Evolutionary conservation across 2,113 vertebrate species (phyloP).

Genomic region (Corythornis cristatus): DNA sequence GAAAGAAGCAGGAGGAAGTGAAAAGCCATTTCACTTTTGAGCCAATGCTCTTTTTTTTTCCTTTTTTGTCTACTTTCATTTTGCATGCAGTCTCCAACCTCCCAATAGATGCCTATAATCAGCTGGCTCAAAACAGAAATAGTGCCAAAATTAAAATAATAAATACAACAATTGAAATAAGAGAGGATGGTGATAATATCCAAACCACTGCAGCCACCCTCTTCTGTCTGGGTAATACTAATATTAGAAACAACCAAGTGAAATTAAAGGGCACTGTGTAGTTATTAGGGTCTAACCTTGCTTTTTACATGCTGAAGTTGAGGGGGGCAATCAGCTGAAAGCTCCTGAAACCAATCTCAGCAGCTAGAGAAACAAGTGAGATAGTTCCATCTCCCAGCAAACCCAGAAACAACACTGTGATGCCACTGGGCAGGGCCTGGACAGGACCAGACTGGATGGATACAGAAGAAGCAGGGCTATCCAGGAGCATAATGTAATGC

Average conservation of each 20-base stretch:
- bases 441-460: neutral
- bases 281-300: neutral
- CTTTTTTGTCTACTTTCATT: slow-evolving; percentile 19
- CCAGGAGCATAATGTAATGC: neutral
- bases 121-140: slow-evolving; percentile 71
- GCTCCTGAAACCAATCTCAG: neutral
- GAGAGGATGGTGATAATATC: slow-evolving; percentile 26
- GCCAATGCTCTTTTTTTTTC: slow-evolving; percentile 1
- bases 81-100: slow-evolving; percentile 40
- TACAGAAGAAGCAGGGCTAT: neutral
- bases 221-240: neutral
- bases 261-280: slow-evolving; percentile 37
- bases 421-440: too few species aligned
- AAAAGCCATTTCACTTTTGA: slow-evolving; percentile 19
- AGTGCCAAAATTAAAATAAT: slow-evolving; percentile 66
- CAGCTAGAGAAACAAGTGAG: neutral
- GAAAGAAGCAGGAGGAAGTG: slow-evolving; percentile 16
- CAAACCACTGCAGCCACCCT: neutral
- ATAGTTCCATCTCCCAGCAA: neutral
- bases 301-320: neutral
- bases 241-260: neutral
- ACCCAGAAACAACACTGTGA: neutral
- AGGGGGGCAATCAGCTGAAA: neutral
- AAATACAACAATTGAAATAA: too few species aligned
- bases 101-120: slow-evolving; percentile 71